These are phyloP conservation scores for Anthopleura sola DNA, from an alignment of 64 coral and sea anemone genomes.

Conservation along the genomic window DNA sequence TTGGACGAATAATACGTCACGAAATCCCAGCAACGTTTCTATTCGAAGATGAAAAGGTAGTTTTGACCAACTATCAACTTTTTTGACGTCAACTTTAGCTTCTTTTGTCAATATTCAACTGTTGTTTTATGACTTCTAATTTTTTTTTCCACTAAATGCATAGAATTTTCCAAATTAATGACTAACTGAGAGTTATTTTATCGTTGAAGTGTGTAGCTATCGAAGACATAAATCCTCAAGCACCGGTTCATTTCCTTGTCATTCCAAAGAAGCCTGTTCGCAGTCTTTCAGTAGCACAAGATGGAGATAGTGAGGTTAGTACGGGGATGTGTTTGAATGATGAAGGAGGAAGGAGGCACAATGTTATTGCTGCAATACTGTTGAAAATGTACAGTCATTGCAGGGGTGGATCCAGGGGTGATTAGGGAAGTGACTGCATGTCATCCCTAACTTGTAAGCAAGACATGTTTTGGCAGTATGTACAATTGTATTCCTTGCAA, in stretches of 20 bases:
- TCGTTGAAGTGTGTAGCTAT: conserved; percentile 62
- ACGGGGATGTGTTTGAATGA: background rate
- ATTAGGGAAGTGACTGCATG: too few species aligned
- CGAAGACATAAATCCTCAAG: conserved; percentile 73
- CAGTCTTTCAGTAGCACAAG: conserved; percentile 29
- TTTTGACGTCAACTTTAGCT: background rate
- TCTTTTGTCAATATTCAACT: background rate
- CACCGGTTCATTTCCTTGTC: conserved; percentile 59
- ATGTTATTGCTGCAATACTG: too few species aligned
- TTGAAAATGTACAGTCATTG: too few species aligned
- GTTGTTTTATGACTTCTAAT: too few species aligned
- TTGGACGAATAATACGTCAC: conserved; percentile 62
- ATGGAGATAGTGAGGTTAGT: conserved; percentile 45
- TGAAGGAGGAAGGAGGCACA: too few species aligned
- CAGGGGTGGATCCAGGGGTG: too few species aligned
- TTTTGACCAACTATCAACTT: background rate
- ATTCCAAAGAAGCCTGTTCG: conserved; percentile 58
- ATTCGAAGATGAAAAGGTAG: conserved; percentile 75
- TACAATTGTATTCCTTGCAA: too few species aligned
- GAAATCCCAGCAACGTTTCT: conserved; percentile 58
- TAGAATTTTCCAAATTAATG: background rate
- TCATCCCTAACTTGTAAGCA: too few species aligned
- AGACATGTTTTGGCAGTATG: too few species aligned
- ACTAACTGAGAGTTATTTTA: background rate
- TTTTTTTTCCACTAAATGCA: too few species aligned